These are phyloP conservation scores for Habrosyne pyritoides DNA, from an alignment of 2,888 invertebrate species.

Conservation along the genomic window DNA sequence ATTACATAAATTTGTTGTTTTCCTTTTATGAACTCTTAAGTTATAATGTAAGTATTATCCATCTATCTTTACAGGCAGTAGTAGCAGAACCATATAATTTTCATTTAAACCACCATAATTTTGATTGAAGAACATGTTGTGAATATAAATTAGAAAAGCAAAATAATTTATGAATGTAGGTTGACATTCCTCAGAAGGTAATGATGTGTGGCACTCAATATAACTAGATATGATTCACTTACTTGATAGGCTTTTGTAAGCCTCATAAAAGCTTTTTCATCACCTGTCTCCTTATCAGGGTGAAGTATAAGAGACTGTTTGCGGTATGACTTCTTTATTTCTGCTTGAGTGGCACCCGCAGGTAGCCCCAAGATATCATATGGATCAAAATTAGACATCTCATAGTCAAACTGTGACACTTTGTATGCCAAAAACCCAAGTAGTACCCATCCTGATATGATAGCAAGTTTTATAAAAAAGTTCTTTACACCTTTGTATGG, in stretches of 20 bases:
- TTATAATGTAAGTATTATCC: too few species aligned
- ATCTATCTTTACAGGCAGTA: too few species aligned
- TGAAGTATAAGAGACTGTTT: slow-evolving; percentile 96
- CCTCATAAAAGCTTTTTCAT: slow-evolving; percentile 98
- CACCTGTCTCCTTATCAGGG: slow-evolving; percentile 98
- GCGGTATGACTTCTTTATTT: slow-evolving; percentile 98
- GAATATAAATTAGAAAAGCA: neutral
- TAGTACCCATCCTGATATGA: slow-evolving; percentile 92
- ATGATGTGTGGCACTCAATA: neutral
- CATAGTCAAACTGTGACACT: slow-evolving; percentile 98
- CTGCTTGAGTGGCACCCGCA: slow-evolving; percentile 91
- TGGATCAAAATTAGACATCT: slow-evolving; percentile 99
- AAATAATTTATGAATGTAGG: slow-evolving; percentile 10
- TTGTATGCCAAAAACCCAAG: slow-evolving; percentile 93
- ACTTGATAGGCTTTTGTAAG: slow-evolving; percentile 96
- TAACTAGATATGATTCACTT: slow-evolving; percentile 28
- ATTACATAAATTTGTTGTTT: too few species aligned
- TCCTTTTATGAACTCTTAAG: too few species aligned
- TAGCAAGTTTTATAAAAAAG: slow-evolving; percentile 89
- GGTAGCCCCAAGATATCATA: slow-evolving; percentile 97
- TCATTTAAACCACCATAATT: neutral
- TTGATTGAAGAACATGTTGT: slow-evolving; percentile 1
- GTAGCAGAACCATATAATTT: too few species aligned
- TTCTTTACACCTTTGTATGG: slow-evolving; percentile 94
- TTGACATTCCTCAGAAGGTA: neutral